A percentile compares a stretch with the other conserved stretches of the same genome.
Conservation (phyloP, 2,113 vertebrate genomes). For the Myodes glareolus region DNA sequence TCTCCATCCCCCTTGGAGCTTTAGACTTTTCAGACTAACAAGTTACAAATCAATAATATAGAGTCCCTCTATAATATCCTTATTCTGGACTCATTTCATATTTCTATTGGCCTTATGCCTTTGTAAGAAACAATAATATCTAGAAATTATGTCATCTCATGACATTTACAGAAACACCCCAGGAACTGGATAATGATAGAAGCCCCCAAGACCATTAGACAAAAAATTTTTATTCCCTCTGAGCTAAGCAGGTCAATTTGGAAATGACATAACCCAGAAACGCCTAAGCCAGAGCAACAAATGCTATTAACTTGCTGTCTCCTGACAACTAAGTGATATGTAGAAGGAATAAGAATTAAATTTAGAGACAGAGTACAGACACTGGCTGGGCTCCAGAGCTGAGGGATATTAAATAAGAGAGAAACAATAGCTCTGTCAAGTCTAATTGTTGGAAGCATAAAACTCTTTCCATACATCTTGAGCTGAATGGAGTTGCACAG, state of each 20-base stretch:
- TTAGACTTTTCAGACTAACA: slow-evolving; percentile 10
- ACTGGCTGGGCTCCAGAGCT: slow-evolving; percentile 53
- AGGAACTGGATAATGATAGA: slow-evolving; percentile 40
- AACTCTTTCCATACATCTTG: slow-evolving; percentile 57
- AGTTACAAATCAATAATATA: neutral
- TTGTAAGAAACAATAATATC: neutral
- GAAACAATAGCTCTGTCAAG: slow-evolving; percentile 57
- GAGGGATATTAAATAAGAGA: slow-evolving; percentile 57
- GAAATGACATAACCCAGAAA: slow-evolving; percentile 69
- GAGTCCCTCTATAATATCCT: neutral
- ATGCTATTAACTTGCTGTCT: slow-evolving; percentile 72
- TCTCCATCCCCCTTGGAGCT: neutral
- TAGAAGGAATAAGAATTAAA: slow-evolving; percentile 75
- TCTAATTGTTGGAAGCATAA: slow-evolving; percentile 73
- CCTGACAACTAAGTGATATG: slow-evolving; percentile 68
- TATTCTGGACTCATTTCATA: neutral
- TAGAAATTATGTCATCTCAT: slow-evolving; percentile 50
- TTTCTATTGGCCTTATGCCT: slow-evolving; percentile 46
- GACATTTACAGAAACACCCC: slow-evolving; percentile 56
- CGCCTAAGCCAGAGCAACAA: slow-evolving; percentile 66
- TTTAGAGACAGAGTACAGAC: slow-evolving; percentile 68
- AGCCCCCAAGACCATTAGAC: neutral
- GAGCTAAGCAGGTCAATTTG: slow-evolving; percentile 62
- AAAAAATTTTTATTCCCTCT: slow-evolving; percentile 63
- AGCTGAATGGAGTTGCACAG: neutral